Evolutionary conservation across 2,888 invertebrate genomes (phyloP), one percentile per base, ranked within the genome.

Genomic region (Microchrysa polita): DNA sequence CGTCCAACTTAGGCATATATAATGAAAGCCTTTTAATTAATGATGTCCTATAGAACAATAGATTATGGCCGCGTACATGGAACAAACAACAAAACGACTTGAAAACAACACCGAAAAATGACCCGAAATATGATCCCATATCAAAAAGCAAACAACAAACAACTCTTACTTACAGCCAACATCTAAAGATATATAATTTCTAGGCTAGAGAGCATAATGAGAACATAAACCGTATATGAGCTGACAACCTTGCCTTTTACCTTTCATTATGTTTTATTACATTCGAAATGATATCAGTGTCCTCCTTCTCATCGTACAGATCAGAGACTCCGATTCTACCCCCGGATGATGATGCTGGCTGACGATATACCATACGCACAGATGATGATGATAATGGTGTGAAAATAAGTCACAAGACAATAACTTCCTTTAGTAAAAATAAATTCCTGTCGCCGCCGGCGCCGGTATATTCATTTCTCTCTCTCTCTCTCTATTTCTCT

Each of bases 391-490:
- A 34, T 34, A 20, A 20, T 20, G 22, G 18, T 55, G 18, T n/a
- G 55, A 34, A 34, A 34, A 34, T 34, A 61, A 5, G 61, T 40
- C 40, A n/a, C n/a, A n/a, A n/a, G 14, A 18, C 40, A 44, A n/a
- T n/a, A 22, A 48, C 48, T n/a, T n/a, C 20, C n/a, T 65, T 44
- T 48, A 20, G 48, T 22, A 48, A 34, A 18, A 48, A 48, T n/a
- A n/a, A 48, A 65, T 48, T 65, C 27, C 34, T 65, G 65, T 65
- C 65, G 65, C 65, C 65, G 48, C 34, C 44, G 65, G 44, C 65
- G 65, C 65, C 65, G 48, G 48, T 34, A 34, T 18, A 1, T 65
- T 20, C 22, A 52, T 40, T 20, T 48, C 48, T 5, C 12, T 7
- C 16, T 7, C 16, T n/a, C n/a, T n/a, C n/a, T n/a, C n/a, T n/a